A percentile compares a stretch with the other conserved stretches of the same genome.
Conservation (phyloP, 2,888 invertebrate species). For the Chrysolina haemoptera region DNA sequence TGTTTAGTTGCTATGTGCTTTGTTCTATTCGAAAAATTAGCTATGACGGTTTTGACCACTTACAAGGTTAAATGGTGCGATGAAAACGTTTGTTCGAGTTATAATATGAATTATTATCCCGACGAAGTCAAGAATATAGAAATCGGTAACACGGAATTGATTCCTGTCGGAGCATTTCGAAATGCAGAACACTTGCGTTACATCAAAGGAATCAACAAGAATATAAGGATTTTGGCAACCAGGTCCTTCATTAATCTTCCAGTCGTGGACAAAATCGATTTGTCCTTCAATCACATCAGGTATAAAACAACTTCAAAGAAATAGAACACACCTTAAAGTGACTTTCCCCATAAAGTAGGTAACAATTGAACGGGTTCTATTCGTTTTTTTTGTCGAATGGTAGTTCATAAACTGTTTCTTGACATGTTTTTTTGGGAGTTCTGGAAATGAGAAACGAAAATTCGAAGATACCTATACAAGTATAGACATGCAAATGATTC, state of each 20-base stretch:
- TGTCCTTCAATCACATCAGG: conserved; percentile 7
- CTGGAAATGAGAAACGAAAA: no score
- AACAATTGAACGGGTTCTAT: no score
- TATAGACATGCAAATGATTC: no score
- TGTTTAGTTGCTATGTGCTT: background rate
- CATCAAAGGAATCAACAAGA: background rate
- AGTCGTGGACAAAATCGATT: background rate
- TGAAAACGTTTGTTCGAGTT: background rate
- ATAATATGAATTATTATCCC: background rate
- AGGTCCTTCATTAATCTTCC: background rate
- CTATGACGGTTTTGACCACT: background rate
- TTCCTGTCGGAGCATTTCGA: background rate
- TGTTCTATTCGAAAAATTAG: background rate
- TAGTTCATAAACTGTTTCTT: no score
- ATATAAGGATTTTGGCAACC: background rate
- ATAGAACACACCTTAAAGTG: no score
- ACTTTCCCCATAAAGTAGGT: no score
- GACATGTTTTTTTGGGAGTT: no score
- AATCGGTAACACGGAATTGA: background rate
- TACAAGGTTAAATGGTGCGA: background rate
- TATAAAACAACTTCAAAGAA: no score
- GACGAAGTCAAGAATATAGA: background rate
- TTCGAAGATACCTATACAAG: no score
- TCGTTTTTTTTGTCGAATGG: no score
- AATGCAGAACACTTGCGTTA: background rate